Evolutionary conservation across 2,113 vertebrate genomes (phyloP), one percentile per base, ranked within the genome.

Genomic region (Kryptolebias marmoratus): DNA sequence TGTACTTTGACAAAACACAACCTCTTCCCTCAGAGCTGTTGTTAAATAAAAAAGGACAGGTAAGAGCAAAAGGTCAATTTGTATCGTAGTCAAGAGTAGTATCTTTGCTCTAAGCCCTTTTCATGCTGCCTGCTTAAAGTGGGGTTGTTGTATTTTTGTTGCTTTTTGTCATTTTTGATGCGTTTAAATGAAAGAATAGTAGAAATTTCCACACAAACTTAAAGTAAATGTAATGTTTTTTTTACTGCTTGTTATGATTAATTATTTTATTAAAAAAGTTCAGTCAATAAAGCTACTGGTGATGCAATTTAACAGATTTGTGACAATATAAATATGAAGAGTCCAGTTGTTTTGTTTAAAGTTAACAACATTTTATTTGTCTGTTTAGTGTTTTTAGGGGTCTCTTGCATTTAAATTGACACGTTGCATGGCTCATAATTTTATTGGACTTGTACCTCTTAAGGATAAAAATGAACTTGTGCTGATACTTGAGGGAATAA

Each of bases 401-500:
- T 59, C 50, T 73, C 22, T 53, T 53, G 10, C 50, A 22, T 27
- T 53, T 53, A 53, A 53, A 50, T 18, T 1, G 39, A 42, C 39
- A 53, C n/a, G 11, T 27, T 11, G 47, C 47, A 48, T 56, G 68
- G 15, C 28, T 85, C 72, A 67, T 76, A 45, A 54, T 57, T 81
- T 68, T 60, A 70, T 54, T 67, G 12, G 55, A 64, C 73, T 66
- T 60, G 27, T 48, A 63, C 28, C 74, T 70, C 56, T 16, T 57
- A 72, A 68, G 67, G 49, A 55, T 71, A 68, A 73, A 68, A 77
- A 80, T 64, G 44, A 62, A 53, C 42, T 71, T 63, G 68, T 75
- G 74, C 61, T 60, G 49, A 71, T 72, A 60, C 73, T 64, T 32
- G 32, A 64, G 85, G 87, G 87, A 88, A 84, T 87, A 82, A 86